Conservation (phyloP, 2,888 invertebrate genomes). For the Temnothorax rugatulus region DNA sequence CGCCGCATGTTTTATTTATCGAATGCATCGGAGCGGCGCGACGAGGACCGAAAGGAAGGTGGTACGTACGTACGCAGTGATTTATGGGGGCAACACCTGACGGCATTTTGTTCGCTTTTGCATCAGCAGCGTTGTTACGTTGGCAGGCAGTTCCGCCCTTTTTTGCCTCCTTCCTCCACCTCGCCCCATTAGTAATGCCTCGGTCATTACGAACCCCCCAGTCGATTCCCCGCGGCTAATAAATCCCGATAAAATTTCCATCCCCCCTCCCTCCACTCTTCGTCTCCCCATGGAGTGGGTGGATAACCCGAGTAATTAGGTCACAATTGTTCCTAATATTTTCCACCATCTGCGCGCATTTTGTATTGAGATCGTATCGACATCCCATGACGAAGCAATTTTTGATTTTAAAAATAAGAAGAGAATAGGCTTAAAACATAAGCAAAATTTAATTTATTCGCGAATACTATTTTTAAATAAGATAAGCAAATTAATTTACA, state of each 20-base stretch:
- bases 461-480: neutral
- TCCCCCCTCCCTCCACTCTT: neutral
- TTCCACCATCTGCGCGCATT: neutral
- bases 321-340: slow-evolving; percentile 28
- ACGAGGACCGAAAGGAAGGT: slow-evolving; percentile 70
- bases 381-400: neutral
- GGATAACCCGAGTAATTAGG: slow-evolving; percentile 31
- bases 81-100: slow-evolving; percentile 84
- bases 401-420: neutral
- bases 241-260: slow-evolving; percentile 81
- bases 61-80: slow-evolving; percentile 77
- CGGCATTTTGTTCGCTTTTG: slow-evolving; percentile 83
- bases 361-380: neutral
- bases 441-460: neutral
- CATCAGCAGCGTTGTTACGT: slow-evolving; percentile 76
- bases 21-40: slow-evolving; percentile 74
- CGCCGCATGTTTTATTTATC: slow-evolving; percentile 80
- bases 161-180: slow-evolving; percentile 72
- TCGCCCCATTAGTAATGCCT: slow-evolving; percentile 80
- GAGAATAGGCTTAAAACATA: neutral
- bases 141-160: slow-evolving; percentile 80
- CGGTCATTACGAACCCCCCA: slow-evolving; percentile 80
- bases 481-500: neutral
- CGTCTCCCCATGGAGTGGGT: neutral
- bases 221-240: slow-evolving; percentile 81